Evolutionary conservation across 1,140 invertebrate genomes (phyloP).

Genomic region (Drosophila guanche): DNA sequence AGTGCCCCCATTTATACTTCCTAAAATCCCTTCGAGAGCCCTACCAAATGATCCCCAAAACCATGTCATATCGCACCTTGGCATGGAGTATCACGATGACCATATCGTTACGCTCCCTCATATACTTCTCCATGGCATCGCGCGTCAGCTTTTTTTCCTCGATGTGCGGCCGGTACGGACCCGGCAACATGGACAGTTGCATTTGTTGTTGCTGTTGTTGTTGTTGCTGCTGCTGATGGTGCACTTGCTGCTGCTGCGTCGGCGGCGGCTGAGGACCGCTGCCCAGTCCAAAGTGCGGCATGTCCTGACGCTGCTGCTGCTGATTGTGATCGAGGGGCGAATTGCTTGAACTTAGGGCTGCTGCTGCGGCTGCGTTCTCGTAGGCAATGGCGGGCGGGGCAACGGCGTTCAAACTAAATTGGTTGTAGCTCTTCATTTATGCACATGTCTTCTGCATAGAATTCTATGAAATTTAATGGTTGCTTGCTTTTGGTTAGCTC

Average conservation of each 20-base stretch:
- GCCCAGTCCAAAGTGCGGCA: conserved; percentile 82
- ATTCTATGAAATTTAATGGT: conserved; percentile 36
- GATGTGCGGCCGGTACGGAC: conserved; percentile 83
- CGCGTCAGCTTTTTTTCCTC: conserved; percentile 94
- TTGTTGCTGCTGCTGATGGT: conserved; percentile 73
- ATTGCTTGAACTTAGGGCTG: conserved; percentile 4
- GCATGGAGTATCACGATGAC: conserved; percentile 98
- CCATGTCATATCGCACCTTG: conserved; percentile 85
- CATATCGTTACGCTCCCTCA: conserved; percentile 97
- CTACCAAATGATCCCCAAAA: too few relatives aligned
- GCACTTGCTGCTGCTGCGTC: conserved; percentile 82
- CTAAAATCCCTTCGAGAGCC: too few relatives aligned
- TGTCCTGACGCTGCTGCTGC: conserved; percentile 65
- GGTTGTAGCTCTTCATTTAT: conserved; percentile 80
- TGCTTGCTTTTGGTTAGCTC: conserved; percentile 6
- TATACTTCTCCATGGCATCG: conserved; percentile 98
- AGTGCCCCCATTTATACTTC: too few relatives aligned
- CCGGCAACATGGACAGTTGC: conserved; percentile 72
- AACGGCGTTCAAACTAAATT: conserved; percentile 79
- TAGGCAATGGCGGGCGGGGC: conserved; percentile 72
- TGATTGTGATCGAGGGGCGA: conserved; percentile 11
- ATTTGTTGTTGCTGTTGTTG: conserved; percentile 74
- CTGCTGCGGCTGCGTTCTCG: conserved; percentile 65
- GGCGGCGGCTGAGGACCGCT: conserved; percentile 81
- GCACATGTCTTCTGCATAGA: conserved; percentile 66